These are phyloP conservation scores for Danio albolineatus DNA, from an alignment of 2,797 vertebrate genomes.

Conservation along the genomic window DNA sequence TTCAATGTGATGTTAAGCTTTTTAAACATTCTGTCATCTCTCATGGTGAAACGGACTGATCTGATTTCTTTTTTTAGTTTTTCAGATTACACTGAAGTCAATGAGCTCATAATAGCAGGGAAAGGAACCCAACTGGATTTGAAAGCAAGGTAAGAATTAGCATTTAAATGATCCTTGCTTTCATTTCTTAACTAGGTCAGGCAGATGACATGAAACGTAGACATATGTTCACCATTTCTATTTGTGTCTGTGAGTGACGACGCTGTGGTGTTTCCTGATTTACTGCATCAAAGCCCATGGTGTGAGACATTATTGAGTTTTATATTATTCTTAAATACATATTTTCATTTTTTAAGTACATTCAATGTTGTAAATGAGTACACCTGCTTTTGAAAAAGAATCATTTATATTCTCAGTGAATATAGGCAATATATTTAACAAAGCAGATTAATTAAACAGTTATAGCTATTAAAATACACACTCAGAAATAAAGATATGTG, in stretches of 20 bases:
- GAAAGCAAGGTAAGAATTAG: conserved; percentile 39
- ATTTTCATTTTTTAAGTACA: background rate
- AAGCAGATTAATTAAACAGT: too few species aligned
- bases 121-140: conserved; percentile 13
- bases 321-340: background rate
- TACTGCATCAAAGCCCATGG: conserved; percentile 1
- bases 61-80: conserved; percentile 1
- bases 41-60: conserved; percentile 2
- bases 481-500: too few species aligned
- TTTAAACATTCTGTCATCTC: background rate
- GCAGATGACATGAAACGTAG: conserved; percentile 36
- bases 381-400: too few species aligned
- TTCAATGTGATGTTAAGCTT: background rate
- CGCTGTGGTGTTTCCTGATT: conserved; percentile 1
- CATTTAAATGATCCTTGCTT: conserved; percentile 5
- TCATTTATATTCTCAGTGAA: too few species aligned
- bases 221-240: conserved; percentile 19
- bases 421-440: too few species aligned
- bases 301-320: background rate
- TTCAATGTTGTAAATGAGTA: too few species aligned
- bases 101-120: conserved; percentile 15
- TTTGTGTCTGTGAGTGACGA: background rate
- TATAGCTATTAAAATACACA: too few species aligned
- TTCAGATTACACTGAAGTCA: conserved; percentile 20
- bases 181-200: conserved; percentile 43